These are phyloP conservation scores for Actenoides hombroni DNA, from an alignment of 2,113 vertebrate species.

Conservation along the genomic window DNA sequence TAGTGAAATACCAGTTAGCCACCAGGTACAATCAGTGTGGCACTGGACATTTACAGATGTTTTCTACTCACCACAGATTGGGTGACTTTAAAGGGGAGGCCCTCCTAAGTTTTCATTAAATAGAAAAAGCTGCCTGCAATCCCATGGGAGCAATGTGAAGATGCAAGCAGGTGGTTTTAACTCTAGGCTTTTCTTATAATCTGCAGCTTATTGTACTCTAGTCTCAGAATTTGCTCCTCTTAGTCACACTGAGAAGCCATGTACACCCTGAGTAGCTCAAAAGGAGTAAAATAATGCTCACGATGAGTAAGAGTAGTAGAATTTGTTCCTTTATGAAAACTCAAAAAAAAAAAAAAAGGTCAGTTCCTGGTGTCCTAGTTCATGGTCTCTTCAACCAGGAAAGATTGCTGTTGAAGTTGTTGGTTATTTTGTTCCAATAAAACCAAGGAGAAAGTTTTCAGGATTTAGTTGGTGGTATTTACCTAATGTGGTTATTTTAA, in stretches of 20 bases:
- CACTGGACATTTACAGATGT: not conserved
- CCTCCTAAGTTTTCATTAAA: not conserved
- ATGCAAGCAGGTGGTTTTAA: not conserved
- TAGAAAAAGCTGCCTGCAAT: not conserved
- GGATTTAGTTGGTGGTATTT: not conserved
- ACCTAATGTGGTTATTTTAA: not conserved
- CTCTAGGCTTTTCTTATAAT: not conserved
- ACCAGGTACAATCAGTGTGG: not conserved
- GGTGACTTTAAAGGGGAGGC: not conserved
- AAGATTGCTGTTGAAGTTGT: not conserved
- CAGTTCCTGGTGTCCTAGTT: not conserved
- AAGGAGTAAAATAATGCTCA: not conserved
- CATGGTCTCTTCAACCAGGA: not conserved
- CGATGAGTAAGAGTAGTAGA: not conserved
- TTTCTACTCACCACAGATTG: not conserved
- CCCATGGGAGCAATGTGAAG: not conserved
- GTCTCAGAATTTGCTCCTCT: not conserved
- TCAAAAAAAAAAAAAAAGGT: too few relatives aligned
- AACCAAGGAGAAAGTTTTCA: not conserved
- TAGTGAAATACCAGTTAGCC: not conserved
- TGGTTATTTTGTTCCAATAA: not conserved
- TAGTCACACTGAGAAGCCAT: not conserved
- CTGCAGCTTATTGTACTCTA: not conserved
- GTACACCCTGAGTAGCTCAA: not conserved
- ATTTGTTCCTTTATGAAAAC: not conserved